Evolutionary conservation across 92 coral and sea anemone genomes (phyloP).

Genomic region (Palythoa grandiflora): DNA sequence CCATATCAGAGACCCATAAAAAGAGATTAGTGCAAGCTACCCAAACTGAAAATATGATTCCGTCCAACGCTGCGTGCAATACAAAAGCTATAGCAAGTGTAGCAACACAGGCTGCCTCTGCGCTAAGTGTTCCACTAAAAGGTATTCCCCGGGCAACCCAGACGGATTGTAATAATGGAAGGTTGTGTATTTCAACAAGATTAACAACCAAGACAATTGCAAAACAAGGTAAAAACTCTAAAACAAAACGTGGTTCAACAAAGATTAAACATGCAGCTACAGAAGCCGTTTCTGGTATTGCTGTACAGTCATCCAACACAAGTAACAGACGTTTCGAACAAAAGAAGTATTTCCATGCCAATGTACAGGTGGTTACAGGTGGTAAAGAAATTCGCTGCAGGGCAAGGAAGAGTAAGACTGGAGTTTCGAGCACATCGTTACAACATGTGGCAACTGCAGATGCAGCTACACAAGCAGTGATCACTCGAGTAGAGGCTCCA

Average conservation of each 20-base stretch:
- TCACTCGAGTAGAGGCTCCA: neutral
- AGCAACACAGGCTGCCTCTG: constrained; percentile 37
- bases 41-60: constrained; percentile 19
- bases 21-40: neutral
- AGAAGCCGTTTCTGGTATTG: neutral
- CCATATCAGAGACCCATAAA: neutral
- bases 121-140: neutral
- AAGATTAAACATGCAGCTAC: neutral
- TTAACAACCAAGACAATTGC: neutral
- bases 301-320: neutral
- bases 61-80: neutral
- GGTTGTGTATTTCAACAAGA: neutral
- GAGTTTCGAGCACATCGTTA: neutral
- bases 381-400: neutral
- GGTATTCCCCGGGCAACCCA: constrained; percentile 38
- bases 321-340: neutral
- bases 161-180: neutral
- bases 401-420: neutral
- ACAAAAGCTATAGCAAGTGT: neutral
- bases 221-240: neutral
- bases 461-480: constrained; percentile 18
- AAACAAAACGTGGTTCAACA: neutral
- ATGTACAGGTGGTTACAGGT: constrained; percentile 25
- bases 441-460: constrained; percentile 2
- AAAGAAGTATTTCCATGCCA: constrained; percentile 6